A percentile compares a stretch with the other conserved stretches of the same genome.
Conservation (phyloP, 1,140 invertebrate species). For the Papilio polytes region DNA sequence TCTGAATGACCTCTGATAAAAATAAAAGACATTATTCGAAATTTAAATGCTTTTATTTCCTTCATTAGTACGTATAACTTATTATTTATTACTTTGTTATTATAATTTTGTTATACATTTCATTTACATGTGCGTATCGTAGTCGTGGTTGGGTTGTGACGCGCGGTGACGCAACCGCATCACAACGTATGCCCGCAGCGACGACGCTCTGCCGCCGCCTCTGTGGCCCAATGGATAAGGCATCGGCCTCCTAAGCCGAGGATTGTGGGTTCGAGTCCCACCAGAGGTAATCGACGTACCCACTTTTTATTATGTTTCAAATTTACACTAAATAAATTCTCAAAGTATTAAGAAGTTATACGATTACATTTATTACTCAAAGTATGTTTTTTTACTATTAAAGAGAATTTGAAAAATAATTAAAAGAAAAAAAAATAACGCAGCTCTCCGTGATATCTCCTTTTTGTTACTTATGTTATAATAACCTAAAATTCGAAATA, state of each 20-base stretch:
- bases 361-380: background rate
- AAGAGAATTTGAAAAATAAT: background rate
- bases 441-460: background rate
- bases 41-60: too few relatives aligned
- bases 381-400: background rate
- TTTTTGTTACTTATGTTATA: background rate
- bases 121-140: slow-evolving; percentile 53
- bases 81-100: background rate
- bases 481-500: background rate
- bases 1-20: too few relatives aligned
- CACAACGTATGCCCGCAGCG: slow-evolving; percentile 39
- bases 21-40: too few relatives aligned
- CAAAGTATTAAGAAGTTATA: background rate
- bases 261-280: slow-evolving; percentile 91
- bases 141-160: slow-evolving; percentile 49
- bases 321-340: background rate
- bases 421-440: background rate
- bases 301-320: slow-evolving; percentile 56
- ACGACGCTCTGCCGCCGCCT: slow-evolving; percentile 77
- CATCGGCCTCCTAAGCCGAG: slow-evolving; percentile 90
- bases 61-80: background rate
- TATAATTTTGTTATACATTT: slow-evolving; percentile 18
- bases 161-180: slow-evolving; percentile 60
- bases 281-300: slow-evolving; percentile 85
- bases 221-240: slow-evolving; percentile 91